These are phyloP conservation scores for Euphydryas editha DNA, from an alignment of 2,888 invertebrate genomes.

Conservation along the genomic window DNA sequence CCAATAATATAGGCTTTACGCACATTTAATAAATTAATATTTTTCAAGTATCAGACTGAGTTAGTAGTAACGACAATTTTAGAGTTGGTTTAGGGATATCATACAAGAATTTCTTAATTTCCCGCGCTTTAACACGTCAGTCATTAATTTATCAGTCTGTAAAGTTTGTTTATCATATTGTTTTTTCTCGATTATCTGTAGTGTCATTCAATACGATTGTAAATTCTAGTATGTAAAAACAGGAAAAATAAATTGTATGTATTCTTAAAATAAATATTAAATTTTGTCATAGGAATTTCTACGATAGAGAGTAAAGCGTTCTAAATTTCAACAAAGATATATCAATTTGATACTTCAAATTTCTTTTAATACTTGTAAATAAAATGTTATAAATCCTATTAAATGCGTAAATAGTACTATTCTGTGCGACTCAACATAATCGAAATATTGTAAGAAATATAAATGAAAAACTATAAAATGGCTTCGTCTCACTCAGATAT, in stretches of 20 bases:
- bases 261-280: not conserved
- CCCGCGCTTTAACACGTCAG: too few relatives aligned
- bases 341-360: not conserved
- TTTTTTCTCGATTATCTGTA: not conserved
- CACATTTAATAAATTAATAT: too few relatives aligned
- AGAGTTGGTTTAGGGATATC: too few relatives aligned
- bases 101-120: too few relatives aligned
- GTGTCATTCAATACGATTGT: not conserved
- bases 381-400: slow-evolving; percentile 1
- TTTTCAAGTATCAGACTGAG: too few relatives aligned
- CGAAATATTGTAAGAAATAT: slow-evolving; percentile 7
- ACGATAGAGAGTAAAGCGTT: not conserved
- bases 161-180: too few relatives aligned
- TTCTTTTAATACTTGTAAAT: not conserved
- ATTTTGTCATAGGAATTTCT: not conserved
- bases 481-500: slow-evolving; percentile 59
- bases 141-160: too few relatives aligned
- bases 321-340: not conserved
- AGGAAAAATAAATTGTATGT: not conserved
- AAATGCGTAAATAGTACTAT: slow-evolving; percentile 11
- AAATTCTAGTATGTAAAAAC: not conserved
- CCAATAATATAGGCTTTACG: too few relatives aligned
- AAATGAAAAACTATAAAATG: slow-evolving; percentile 52
- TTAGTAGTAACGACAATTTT: too few relatives aligned
- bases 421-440: not conserved